phyloP scores from a whole-genome alignment of 2,888 invertebrate species.

The Melitaea athalia region DNA sequence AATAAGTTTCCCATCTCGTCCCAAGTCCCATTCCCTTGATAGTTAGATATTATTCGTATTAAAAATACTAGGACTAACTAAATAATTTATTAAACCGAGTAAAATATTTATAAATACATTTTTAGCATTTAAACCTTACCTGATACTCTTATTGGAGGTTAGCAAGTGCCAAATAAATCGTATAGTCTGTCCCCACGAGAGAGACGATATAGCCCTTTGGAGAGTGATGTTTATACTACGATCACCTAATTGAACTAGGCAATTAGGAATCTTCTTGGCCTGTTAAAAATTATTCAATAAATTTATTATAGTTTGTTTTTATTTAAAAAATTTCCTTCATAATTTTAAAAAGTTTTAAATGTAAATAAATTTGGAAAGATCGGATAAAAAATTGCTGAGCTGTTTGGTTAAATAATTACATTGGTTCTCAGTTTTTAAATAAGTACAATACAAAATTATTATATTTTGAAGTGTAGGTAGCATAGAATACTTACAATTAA shows the following conservation, averaged over 20 bases:
- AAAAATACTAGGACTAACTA: too few species aligned
- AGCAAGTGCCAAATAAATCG: constrained; percentile 93
- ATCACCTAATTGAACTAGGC: constrained; percentile 94
- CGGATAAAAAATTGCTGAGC: too few species aligned
- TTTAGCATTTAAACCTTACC: constrained; percentile 66
- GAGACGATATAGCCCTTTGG: constrained; percentile 91
- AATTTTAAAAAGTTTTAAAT: background rate
- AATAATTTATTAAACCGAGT: background rate
- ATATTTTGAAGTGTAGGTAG: too few species aligned
- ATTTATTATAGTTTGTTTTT: too few species aligned
- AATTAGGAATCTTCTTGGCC: constrained; percentile 90
- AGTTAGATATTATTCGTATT: too few species aligned
- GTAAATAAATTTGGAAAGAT: too few species aligned
- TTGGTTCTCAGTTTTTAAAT: too few species aligned
- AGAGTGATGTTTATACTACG: constrained; percentile 96
- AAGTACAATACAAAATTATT: too few species aligned
- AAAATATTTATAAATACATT: background rate
- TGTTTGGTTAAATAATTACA: too few species aligned
- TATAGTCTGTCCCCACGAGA: constrained; percentile 94
- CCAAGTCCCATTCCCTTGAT: too few species aligned
- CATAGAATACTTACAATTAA: too few species aligned
- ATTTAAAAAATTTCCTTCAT: background rate
- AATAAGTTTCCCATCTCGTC: too few species aligned
- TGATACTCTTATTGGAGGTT: constrained; percentile 91
- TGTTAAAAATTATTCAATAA: constrained; percentile 53